Conservation (phyloP, 2,113 vertebrate species). For the Mola mola region DNA sequence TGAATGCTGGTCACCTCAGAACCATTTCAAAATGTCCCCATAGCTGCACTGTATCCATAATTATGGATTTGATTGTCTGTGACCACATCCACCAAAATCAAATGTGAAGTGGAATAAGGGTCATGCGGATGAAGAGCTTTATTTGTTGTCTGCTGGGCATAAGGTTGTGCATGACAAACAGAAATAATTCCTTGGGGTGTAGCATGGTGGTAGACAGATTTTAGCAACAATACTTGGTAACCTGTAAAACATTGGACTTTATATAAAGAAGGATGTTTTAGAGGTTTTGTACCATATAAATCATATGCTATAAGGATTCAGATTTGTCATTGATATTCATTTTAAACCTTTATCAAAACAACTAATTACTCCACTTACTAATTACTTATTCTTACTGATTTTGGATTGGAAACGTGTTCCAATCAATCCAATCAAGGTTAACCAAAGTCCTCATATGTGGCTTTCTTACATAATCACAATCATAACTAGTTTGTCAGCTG, state of each 20-base stretch:
- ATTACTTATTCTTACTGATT: too few species aligned
- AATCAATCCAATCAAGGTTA: too few species aligned
- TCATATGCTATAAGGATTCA: not conserved
- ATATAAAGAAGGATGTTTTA: not conserved
- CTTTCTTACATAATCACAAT: too few species aligned
- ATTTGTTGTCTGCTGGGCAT: constrained; percentile 59
- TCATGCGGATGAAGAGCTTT: constrained; percentile 61
- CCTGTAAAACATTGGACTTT: constrained; percentile 2
- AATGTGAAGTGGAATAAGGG: constrained; percentile 71
- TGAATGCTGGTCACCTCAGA: constrained; percentile 79
- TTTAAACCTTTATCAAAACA: too few species aligned
- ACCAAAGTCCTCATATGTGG: too few species aligned
- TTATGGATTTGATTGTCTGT: constrained; percentile 80
- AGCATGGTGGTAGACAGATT: constrained; percentile 23
- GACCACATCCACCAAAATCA: constrained; percentile 72
- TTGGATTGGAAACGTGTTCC: too few species aligned
- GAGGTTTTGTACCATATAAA: not conserved
- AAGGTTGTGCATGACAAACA: constrained; percentile 70
- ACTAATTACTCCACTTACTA: too few species aligned
- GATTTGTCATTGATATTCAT: too few species aligned
- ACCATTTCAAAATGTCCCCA: constrained; percentile 76
- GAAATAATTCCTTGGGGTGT: constrained; percentile 45
- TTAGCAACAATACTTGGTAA: not conserved
- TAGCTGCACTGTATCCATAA: constrained; percentile 75
- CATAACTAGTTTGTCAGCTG: too few species aligned